Evolutionary conservation across 1,140 invertebrate species (phyloP), one percentile per base, ranked within the genome.

Genomic region (Lethrus apterus): DNA sequence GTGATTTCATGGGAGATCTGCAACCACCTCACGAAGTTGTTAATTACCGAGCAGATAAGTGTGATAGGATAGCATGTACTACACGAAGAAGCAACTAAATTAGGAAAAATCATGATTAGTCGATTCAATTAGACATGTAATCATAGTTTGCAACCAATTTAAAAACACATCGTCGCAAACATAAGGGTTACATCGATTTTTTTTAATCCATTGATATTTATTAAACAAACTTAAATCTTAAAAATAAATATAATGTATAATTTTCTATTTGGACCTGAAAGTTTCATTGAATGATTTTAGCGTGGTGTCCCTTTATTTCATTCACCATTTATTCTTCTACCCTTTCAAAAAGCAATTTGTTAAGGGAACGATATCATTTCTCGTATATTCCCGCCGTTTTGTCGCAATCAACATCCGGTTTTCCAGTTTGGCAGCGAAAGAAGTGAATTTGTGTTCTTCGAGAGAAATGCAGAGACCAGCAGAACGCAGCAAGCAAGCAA

Each of bases 381-480:
- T 54, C 52, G 51, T 50, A 49, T 55, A 55, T 59, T 58, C 38
- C 48, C 48, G 41, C 46, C 51, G 55, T 40, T 60, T 63, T 63
- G 60, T 61, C 57, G 59, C 59, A 64, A 64, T 63, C 62, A 62
- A 62, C 62, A 64, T 64, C 62, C 62, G 62, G 57, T 58, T 58
- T 61, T 62, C 56, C 60, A 55, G 56, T 59, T 55, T 50, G 35
- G 44, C 48, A 50, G 55, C 51, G 47, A 52, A 61, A 60, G 51
- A 59, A 52, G 48, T 51, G 48, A 35, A 49, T 34, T 49, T 36
- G 41, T 45, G 40, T 35, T 44, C 41, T 42, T 45, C 18, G 15
- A 17, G 34, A 36, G 18, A 33, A 46, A 61, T 63, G 61, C 59
- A 59, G 46, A 63, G 60, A 44, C 52, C 45, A 64, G 59, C 58